Evolutionary conservation across 37 sponge, comb jelly and placozoan genomes (phyloP), one percentile per base, ranked within the genome.

Genomic region (Spongilla lacustris): DNA sequence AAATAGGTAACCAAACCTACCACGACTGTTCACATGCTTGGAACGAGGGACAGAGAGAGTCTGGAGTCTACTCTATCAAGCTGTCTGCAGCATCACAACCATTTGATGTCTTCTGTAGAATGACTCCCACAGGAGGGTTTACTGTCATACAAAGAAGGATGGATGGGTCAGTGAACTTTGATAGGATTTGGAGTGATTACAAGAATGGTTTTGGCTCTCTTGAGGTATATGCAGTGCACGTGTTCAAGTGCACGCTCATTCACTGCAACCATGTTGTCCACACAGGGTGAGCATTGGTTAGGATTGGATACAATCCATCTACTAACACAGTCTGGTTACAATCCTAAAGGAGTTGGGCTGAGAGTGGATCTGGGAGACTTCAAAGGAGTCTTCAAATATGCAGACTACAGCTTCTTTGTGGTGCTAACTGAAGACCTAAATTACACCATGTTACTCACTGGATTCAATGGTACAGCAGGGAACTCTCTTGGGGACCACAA

Each of bases 131-230:
- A 36, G 78, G 78, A 41, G 78, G 78, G 23, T 77, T 36, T 36
- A 77, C 78, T 77, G 78, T 77, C 30, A 41, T 77, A 23, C 78
- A 77, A 31, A 77, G 78, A 46, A 77, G 78, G 26, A 34, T 77
- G 30, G 58, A 58, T 58, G 58, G 58, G 19, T 58, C 58, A 58
- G 58, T 58, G 58, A 58, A 58, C 58, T 58, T 58, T 58, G 58
- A 58, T 58, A 58, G 58, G 21, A 58, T 1, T 17, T 58, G 58
- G 58, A 58, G 11, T 58, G 58, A 58, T 0, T 58, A 58, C 58
- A 58, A 58, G 58, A 58, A 58, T 58, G 58, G 58, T 14, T 58
- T 58, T 58, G 58, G 58, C 11, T 58, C 58, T 17, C 58, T 58
- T 17, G 58, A 58, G 58, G 58, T 58, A 58, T 58, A 17, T 17